Evolutionary conservation across 1,140 invertebrate genomes (phyloP).

Genomic region (Argopecten irradians): DNA sequence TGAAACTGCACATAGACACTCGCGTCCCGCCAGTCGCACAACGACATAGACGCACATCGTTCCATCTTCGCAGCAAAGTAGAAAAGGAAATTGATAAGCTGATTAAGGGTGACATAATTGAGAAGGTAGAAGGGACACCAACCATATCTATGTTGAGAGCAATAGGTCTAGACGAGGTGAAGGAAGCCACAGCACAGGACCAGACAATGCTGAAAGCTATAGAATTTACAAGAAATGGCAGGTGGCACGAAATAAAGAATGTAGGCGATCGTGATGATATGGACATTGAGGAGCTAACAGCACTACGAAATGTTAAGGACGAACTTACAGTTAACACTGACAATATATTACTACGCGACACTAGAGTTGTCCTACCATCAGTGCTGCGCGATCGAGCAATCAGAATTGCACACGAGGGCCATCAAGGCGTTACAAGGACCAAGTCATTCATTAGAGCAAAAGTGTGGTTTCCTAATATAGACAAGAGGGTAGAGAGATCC

Average conservation of each 20-base stretch:
- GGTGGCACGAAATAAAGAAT: slow-evolving; percentile 26
- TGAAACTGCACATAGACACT: slow-evolving; percentile 13
- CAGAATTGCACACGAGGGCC: slow-evolving; percentile 44
- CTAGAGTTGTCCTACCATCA: slow-evolving; percentile 36
- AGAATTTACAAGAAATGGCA: slow-evolving; percentile 12
- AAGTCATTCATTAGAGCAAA: slow-evolving; percentile 45
- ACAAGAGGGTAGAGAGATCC: slow-evolving; percentile 31
- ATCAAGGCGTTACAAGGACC: slow-evolving; percentile 47
- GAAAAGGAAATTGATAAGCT: slow-evolving; percentile 38
- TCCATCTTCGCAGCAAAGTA: slow-evolving; percentile 25
- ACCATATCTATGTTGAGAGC: not conserved
- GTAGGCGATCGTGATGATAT: not conserved
- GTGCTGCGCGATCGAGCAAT: slow-evolving; percentile 32
- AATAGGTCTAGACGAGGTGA: slow-evolving; percentile 6
- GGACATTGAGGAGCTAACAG: slow-evolving; percentile 22
- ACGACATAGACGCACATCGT: slow-evolving; percentile 6
- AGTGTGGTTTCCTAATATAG: slow-evolving; percentile 44
- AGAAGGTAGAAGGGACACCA: slow-evolving; percentile 34
- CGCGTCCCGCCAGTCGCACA: not conserved
- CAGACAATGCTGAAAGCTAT: slow-evolving; percentile 38
- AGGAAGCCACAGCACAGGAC: not conserved
- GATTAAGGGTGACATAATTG: slow-evolving; percentile 44
- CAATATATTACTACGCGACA: slow-evolving; percentile 33
- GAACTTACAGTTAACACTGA: slow-evolving; percentile 25
- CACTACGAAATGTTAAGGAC: not conserved